A percentile compares a stretch with the other conserved stretches of the same genome.
phyloP scores from a whole-genome alignment of 2,888 invertebrate species.

The Salticus scenicus region DNA sequence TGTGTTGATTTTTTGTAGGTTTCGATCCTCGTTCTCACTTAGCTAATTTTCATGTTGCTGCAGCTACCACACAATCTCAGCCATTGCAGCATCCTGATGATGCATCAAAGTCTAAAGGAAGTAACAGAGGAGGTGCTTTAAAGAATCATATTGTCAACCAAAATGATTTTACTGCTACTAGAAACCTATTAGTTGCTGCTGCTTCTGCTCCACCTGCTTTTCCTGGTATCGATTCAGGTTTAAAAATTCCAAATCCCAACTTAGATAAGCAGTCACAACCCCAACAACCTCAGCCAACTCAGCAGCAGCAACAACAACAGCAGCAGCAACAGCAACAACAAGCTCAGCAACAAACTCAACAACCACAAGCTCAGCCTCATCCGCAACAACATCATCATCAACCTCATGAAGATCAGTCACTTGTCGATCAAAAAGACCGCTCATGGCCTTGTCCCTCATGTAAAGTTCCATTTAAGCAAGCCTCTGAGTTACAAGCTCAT shows the following conservation, averaged over 20 bases:
- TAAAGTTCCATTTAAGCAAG: constrained; percentile 72
- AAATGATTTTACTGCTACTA: constrained; percentile 49
- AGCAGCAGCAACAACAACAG: constrained; percentile 34
- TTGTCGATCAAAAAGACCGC: constrained; percentile 30
- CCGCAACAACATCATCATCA: constrained; percentile 26
- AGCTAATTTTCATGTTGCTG: constrained; percentile 67
- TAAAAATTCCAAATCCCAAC: constrained; percentile 64
- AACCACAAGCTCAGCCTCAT: constrained; percentile 15
- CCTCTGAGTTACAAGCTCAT: constrained; percentile 72
- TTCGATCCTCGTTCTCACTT: constrained; percentile 71
- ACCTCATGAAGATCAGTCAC: constrained; percentile 31
- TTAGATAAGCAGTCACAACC: constrained; percentile 57
- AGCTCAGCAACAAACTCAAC: constrained; percentile 34
- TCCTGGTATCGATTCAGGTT: constrained; percentile 63
- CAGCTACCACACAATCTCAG: constrained; percentile 48
- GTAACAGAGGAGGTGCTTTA: constrained; percentile 37
- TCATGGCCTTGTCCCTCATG: constrained; percentile 73
- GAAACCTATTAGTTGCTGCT: constrained; percentile 62
- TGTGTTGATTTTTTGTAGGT: constrained; percentile 58
- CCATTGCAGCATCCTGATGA: constrained; percentile 64
- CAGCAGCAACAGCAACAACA: constrained; percentile 43
- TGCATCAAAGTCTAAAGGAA: constrained; percentile 43
- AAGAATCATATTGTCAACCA: constrained; percentile 58
- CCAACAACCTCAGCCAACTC: constrained; percentile 28
- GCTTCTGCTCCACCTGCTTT: constrained; percentile 67